Evolutionary conservation across 2,113 vertebrate species (phyloP).

Genomic region (Anhinga rufa): DNA sequence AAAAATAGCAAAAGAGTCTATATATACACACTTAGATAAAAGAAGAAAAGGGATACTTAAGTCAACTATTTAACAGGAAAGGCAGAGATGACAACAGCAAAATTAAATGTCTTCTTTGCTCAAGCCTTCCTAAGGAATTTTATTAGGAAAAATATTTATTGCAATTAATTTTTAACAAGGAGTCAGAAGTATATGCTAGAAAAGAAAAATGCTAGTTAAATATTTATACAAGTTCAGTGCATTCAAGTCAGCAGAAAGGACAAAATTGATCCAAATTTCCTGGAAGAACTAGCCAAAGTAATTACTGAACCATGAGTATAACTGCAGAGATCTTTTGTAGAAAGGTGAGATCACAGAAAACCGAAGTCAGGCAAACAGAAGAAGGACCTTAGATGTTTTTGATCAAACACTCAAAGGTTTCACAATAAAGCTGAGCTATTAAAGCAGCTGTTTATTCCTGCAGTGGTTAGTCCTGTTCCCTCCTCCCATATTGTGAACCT

Average conservation of each 20-base stretch:
- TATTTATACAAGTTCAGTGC: neutral
- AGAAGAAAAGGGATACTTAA: neutral
- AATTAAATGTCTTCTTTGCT: neutral
- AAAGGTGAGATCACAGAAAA: neutral
- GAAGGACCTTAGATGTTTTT: neutral
- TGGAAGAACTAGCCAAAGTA: neutral
- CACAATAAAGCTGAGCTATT: neutral
- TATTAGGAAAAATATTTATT: neutral
- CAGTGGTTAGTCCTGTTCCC: neutral
- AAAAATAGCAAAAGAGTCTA: neutral
- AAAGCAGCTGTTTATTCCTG: neutral
- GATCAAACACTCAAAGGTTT: neutral
- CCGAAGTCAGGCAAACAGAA: neutral
- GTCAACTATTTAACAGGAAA: neutral
- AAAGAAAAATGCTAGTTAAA: conserved; percentile 8
- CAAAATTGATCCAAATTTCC: neutral
- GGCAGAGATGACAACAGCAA: neutral
- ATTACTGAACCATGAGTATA: neutral
- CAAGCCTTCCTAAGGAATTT: neutral
- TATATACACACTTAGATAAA: neutral
- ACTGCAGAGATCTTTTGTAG: neutral
- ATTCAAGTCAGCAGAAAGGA: neutral
- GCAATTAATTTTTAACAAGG: neutral
- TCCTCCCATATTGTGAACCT: neutral
- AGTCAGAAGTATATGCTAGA: neutral